Percentiles rank a stretch among this genome's conserved stretches.
Conservation (phyloP, 2,113 vertebrate species). For the Colius striatus region DNA sequence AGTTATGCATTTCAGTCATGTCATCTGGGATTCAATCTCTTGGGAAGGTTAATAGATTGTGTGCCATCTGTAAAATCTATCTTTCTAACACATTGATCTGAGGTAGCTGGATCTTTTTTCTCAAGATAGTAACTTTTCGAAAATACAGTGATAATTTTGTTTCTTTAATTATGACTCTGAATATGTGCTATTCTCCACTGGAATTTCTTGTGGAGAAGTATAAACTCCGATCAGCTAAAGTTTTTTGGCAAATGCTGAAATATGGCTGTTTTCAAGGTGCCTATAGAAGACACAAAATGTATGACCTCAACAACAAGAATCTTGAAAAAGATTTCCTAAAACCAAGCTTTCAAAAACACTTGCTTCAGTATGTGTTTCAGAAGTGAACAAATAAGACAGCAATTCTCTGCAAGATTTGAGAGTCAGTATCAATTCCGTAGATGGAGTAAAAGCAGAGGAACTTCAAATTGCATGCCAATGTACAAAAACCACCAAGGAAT, state of each 20-base stretch:
- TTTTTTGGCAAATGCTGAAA: not conserved
- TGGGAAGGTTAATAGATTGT: slow-evolving; percentile 43
- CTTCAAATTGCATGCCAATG: not conserved
- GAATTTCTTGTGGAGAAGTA: not conserved
- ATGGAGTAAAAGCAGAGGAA: not conserved
- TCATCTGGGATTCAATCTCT: slow-evolving; percentile 49
- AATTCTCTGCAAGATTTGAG: not conserved
- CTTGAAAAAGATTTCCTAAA: not conserved
- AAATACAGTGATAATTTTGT: not conserved
- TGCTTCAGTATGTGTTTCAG: not conserved
- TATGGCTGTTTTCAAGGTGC: not conserved
- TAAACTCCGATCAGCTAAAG: not conserved
- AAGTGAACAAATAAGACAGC: not conserved
- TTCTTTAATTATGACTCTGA: not conserved
- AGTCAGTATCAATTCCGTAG: not conserved
- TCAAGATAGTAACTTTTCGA: not conserved
- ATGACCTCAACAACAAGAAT: not conserved
- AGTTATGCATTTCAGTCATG: not conserved
- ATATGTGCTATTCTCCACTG: not conserved
- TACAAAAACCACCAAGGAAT: not conserved
- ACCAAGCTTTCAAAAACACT: not conserved
- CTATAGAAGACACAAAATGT: not conserved
- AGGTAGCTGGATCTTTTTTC: not conserved
- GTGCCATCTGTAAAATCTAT: slow-evolving; percentile 40
- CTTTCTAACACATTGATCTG: slow-evolving; percentile 10